phyloP scores from a whole-genome alignment of 2,888 invertebrate genomes.

The Standfussiana lucernea region DNA sequence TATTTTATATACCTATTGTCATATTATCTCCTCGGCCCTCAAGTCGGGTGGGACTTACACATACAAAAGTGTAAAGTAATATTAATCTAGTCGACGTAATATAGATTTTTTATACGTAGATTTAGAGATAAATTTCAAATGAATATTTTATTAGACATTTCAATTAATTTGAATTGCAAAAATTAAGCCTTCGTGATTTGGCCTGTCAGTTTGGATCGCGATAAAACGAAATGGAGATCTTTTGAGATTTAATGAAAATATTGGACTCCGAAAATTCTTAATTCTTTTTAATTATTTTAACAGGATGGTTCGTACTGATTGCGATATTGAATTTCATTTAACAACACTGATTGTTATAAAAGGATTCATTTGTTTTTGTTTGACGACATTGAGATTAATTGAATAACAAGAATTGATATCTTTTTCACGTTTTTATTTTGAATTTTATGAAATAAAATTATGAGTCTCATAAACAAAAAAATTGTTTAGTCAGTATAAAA shows the following conservation, averaged over 20 bases:
- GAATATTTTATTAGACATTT: conserved; percentile 28
- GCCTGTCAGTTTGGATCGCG: conserved; percentile 46
- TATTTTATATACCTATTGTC: background rate
- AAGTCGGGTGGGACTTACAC: background rate
- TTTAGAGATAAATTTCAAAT: conserved; percentile 25
- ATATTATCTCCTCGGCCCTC: background rate
- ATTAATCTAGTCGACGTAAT: background rate
- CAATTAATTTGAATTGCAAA: conserved; percentile 48
- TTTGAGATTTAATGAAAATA: conserved; percentile 45
- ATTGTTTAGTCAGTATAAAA: background rate
- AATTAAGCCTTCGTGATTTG: conserved; percentile 35
- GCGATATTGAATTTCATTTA: conserved; percentile 29
- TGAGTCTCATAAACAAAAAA: background rate
- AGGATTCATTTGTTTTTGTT: conserved; percentile 7
- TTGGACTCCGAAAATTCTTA: conserved; percentile 8
- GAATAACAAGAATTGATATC: background rate
- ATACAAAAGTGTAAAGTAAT: background rate
- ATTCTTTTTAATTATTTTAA: conserved; percentile 31
- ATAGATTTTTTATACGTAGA: conserved; percentile 6
- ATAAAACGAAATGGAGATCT: conserved; percentile 29
- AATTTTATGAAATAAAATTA: conserved; percentile 7
- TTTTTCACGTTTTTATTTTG: background rate
- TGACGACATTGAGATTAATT: conserved; percentile 9
- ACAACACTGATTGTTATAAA: conserved; percentile 16
- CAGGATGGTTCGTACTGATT: conserved; percentile 9